These are phyloP conservation scores for Coranthus polyacanthus DNA, from an alignment of 2,797 vertebrate genomes.

Conservation along the genomic window DNA sequence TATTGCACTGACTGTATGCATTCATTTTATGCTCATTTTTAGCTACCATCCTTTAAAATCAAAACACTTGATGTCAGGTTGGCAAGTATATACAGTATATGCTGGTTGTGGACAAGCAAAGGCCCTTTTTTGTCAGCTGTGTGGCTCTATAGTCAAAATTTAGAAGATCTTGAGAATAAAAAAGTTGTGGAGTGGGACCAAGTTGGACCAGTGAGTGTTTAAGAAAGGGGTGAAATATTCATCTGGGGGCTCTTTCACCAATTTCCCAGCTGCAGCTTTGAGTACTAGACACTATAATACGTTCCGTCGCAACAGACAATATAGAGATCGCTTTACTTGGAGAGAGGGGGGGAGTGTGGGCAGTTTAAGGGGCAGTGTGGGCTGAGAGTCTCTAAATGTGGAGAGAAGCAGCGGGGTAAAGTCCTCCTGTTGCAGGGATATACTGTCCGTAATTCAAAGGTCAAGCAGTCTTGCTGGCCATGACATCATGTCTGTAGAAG, in stretches of 20 bases:
- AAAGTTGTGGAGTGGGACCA: slow-evolving; percentile 23
- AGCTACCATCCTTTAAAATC: slow-evolving; percentile 24
- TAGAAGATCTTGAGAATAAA: slow-evolving; percentile 72
- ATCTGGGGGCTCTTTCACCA: slow-evolving; percentile 27
- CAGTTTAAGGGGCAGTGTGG: slow-evolving; percentile 67
- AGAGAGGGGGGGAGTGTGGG: slow-evolving; percentile 25
- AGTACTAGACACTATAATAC: slow-evolving; percentile 29
- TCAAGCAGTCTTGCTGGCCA: slow-evolving; percentile 55
- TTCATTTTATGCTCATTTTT: slow-evolving; percentile 39
- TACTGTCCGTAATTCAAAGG: slow-evolving; percentile 53
- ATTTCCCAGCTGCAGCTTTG: slow-evolving; percentile 33
- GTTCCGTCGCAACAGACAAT: slow-evolving; percentile 41
- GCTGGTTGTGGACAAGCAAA: slow-evolving; percentile 50
- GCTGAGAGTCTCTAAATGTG: slow-evolving; percentile 62
- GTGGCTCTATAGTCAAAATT: slow-evolving; percentile 11
- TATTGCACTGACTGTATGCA: slow-evolving; percentile 22
- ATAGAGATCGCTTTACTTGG: slow-evolving; percentile 52
- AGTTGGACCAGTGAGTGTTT: slow-evolving; percentile 18
- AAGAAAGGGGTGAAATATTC: slow-evolving; percentile 17
- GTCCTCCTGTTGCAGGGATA: slow-evolving; percentile 47
- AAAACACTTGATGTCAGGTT: slow-evolving; percentile 41
- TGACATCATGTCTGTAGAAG: slow-evolving; percentile 40
- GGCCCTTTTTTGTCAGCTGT: slow-evolving; percentile 16
- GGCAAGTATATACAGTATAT: slow-evolving; percentile 23
- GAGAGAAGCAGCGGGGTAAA: slow-evolving; percentile 44